A percentile compares a stretch with the other conserved stretches of the same genome.
Conservation (phyloP, 2,797 vertebrate species). For the Characodon lateralis region DNA sequence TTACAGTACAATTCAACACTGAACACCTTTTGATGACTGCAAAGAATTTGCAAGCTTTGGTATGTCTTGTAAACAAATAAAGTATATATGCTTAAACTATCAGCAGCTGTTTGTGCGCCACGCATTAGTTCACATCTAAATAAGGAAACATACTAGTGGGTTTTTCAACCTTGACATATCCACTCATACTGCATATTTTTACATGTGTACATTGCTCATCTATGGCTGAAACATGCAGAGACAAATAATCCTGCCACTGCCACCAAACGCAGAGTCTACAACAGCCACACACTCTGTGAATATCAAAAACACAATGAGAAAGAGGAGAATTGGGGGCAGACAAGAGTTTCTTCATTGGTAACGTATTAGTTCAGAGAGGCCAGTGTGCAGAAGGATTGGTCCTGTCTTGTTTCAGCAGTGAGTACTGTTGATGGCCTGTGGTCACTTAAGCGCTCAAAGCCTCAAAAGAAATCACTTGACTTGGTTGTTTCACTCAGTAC, state of each 20-base stretch:
- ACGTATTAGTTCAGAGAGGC: slow-evolving; percentile 59
- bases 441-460: slow-evolving; percentile 40
- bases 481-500: neutral
- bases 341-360: slow-evolving; percentile 52
- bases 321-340: slow-evolving; percentile 40
- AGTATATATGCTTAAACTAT: neutral
- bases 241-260: slow-evolving; percentile 11
- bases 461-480: slow-evolving; percentile 30
- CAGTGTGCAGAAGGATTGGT: slow-evolving; percentile 37
- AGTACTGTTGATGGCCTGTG: slow-evolving; percentile 24
- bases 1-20: neutral
- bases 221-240: neutral
- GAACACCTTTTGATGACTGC: neutral
- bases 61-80: neutral
- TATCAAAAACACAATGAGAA: slow-evolving; percentile 54
- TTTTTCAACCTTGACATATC: neutral
- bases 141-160: slow-evolving; percentile 17
- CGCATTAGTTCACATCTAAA: slow-evolving; percentile 4
- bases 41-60: neutral
- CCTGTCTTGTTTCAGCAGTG: slow-evolving; percentile 40
- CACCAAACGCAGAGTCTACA: neutral
- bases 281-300: slow-evolving; percentile 26
- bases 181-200: neutral
- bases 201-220: slow-evolving; percentile 14
- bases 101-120: neutral